Evolutionary conservation across 2,113 vertebrate genomes (phyloP).

Genomic region (Probosciger aterrimus): DNA sequence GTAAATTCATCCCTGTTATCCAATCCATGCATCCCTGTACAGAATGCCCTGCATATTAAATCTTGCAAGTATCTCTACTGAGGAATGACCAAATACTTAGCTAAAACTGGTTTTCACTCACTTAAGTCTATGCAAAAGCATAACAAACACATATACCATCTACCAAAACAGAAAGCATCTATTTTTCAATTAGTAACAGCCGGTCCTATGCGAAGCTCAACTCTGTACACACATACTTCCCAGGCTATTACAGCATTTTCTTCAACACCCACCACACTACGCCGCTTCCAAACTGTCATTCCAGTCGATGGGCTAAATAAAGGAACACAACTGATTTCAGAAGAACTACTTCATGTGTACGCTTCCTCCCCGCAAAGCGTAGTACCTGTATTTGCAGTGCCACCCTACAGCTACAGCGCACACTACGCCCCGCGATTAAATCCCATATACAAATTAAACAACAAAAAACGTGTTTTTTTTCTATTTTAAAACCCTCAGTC

Average conservation of each 20-base stretch:
- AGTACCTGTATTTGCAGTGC: rapidly evolving
- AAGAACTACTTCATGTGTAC: rapidly evolving
- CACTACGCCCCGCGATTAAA: rapidly evolving
- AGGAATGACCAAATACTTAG: rapidly evolving
- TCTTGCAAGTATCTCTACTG: neutral
- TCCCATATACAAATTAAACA: rapidly evolving
- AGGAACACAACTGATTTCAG: rapidly evolving
- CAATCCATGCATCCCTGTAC: rapidly evolving
- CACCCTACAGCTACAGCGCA: rapidly evolving
- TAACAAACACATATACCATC: rapidly evolving
- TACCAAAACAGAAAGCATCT: neutral
- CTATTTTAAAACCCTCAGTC: neutral
- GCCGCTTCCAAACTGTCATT: neutral
- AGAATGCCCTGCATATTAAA: rapidly evolving
- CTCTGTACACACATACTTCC: rapidly evolving
- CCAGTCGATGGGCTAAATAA: rapidly evolving
- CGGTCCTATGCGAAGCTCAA: rapidly evolving
- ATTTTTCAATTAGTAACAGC: rapidly evolving
- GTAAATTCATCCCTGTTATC: rapidly evolving
- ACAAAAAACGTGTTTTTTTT: neutral
- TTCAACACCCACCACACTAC: rapidly evolving
- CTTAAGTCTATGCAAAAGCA: neutral
- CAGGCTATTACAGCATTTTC: too few relatives aligned
- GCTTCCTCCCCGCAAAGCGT: neutral
- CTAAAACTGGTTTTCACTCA: neutral